Conservation (phyloP, 2,113 vertebrate species). For the Neodon shergylaensis region DNA sequence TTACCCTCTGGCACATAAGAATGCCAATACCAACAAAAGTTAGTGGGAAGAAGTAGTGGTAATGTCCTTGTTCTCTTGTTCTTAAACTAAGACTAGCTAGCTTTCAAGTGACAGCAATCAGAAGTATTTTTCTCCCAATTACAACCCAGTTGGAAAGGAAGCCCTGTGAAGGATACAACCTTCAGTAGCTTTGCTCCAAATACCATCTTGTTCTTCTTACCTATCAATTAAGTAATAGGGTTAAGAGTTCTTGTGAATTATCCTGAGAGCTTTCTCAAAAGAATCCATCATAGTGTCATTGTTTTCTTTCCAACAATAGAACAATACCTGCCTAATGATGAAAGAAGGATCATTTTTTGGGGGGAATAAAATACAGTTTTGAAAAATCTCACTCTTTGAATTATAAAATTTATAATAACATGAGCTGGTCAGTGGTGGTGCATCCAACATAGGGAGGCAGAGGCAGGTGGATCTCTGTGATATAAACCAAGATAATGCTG, state of each 20-base stretch:
- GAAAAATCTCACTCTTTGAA: neutral
- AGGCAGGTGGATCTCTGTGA: neutral
- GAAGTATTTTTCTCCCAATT: conserved; percentile 15
- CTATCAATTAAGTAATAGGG: neutral
- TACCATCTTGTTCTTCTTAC: conserved; percentile 54
- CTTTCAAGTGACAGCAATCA: neutral
- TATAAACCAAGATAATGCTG: neutral
- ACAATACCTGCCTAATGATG: neutral
- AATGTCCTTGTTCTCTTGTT: neutral
- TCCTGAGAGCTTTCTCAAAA: conserved; percentile 31
- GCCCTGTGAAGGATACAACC: neutral
- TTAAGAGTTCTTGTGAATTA: conserved; percentile 49
- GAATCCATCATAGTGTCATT: conserved; percentile 27
- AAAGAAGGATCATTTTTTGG: neutral
- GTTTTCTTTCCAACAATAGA: conserved; percentile 9
- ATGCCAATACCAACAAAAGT: neutral
- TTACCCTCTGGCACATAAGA: neutral
- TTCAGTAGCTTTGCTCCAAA: conserved; percentile 10
- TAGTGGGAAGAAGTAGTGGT: neutral
- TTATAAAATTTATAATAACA: conserved; percentile 10
- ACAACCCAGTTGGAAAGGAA: conserved; percentile 21
- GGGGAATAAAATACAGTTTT: neutral
- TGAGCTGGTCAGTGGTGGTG: neutral
- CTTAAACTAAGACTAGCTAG: neutral
- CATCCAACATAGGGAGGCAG: no score